Evolutionary conservation across 2,888 invertebrate genomes (phyloP).

Genomic region (Latrodectus elegans): DNA sequence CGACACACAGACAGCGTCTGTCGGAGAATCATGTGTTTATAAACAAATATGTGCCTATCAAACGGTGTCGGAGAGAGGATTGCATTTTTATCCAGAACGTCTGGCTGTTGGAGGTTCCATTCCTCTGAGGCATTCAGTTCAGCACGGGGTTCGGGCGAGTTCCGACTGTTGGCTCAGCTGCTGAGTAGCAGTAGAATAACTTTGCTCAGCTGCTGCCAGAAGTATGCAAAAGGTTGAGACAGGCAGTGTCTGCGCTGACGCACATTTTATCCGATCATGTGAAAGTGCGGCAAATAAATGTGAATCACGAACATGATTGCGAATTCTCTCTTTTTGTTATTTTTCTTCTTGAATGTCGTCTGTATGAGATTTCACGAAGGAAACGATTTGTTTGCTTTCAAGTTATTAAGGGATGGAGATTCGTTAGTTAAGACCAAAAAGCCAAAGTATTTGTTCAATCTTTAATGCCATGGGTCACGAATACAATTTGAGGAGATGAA

Average conservation of each 20-base stretch:
- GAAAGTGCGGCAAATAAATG: background rate
- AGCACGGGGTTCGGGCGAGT: background rate
- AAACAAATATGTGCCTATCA: slow-evolving; percentile 1
- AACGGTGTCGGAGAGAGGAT: background rate
- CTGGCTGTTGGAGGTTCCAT: too few species aligned
- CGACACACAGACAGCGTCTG: background rate
- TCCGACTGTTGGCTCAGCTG: slow-evolving; percentile 47
- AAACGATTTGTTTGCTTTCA: slow-evolving; percentile 32
- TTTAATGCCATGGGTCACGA: too few species aligned
- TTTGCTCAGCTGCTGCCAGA: slow-evolving; percentile 46
- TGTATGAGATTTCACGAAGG: background rate
- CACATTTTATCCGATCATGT: slow-evolving; percentile 4
- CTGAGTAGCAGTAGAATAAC: slow-evolving; percentile 42
- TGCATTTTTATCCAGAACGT: too few species aligned
- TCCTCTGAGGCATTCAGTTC: background rate
- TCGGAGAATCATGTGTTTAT: background rate
- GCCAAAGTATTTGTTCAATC: too few species aligned
- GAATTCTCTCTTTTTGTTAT: background rate
- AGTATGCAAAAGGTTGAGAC: slow-evolving; percentile 26
- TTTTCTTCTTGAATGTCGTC: background rate
- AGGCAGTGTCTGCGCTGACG: slow-evolving; percentile 21
- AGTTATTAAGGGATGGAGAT: slow-evolving; percentile 16
- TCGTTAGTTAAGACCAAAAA: too few species aligned
- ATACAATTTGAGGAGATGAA: too few species aligned
- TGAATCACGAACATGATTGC: background rate